These are phyloP conservation scores for Probosciger aterrimus DNA, from an alignment of 2,113 vertebrate genomes.

Conservation along the genomic window DNA sequence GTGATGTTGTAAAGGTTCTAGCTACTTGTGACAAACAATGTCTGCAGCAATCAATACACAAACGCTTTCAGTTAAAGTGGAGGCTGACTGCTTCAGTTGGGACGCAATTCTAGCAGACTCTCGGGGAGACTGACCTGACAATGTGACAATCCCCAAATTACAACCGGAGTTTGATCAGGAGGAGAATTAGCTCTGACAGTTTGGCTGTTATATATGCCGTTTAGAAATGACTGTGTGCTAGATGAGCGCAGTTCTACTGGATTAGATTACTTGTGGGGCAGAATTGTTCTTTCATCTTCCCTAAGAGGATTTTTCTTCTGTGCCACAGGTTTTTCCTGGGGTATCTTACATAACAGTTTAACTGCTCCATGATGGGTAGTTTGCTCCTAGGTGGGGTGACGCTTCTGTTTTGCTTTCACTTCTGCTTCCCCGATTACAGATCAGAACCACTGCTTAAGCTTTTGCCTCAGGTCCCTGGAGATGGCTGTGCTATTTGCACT, in stretches of 20 bases:
- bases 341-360: background rate
- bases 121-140: background rate
- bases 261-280: background rate
- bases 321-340: background rate
- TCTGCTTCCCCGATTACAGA: background rate
- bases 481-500: background rate
- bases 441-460: background rate
- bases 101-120: background rate
- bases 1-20: background rate
- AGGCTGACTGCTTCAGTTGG: background rate
- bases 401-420: background rate
- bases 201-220: background rate
- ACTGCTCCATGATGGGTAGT: background rate
- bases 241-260: accelerated
- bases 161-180: background rate
- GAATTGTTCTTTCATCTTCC: background rate
- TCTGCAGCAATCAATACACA: background rate
- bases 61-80: background rate
- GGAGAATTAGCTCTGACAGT: background rate
- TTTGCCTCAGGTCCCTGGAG: background rate
- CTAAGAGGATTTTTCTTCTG: background rate
- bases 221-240: background rate
- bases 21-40: background rate
- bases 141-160: background rate
- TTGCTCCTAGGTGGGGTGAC: background rate